Base-by-base conservation (phyloP, 2,888 invertebrate species). In the Drepana falcataria region DNA sequence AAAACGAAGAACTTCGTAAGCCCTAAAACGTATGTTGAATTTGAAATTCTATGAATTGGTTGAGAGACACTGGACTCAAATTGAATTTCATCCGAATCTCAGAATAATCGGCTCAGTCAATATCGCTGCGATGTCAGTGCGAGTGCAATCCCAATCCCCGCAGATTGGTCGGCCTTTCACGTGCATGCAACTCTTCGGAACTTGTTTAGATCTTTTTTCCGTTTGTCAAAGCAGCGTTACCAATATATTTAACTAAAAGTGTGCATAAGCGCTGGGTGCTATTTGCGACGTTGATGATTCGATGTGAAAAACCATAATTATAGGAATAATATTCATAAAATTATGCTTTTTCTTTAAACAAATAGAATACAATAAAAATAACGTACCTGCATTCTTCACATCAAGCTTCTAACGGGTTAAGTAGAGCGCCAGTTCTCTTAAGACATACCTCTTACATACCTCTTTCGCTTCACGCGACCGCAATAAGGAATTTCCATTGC, bases 61-160 rank as follows among this genome's bases (percentile, higher is more conserved):
- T 63, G 68, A 55, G 69, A 80, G 79, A 79, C 76, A 78, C 76
- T 80, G 68, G 64, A 64, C 61, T 64, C 71, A 76, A 81, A 85
- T 85, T 82, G 74, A 83, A 85, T 86, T 85, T 72, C 74, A 69
- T 59, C 68, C 66, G 71, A 76, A 76, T 80, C 82, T 78, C 81
- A 81, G 78, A 74, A 81, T 85, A 81, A 86, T 85, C 85, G 81
- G 79, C 77, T 83, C 75, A 72, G 66, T 64, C 71, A 62, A 69
- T 69, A 21, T 21, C 21, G 21, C 21, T 21, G 21, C 21, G 69
- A 69, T 69, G 69, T 69, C 58, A 71, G 62, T 67, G 66, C 66
- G 74, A 71, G 74, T 79, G 80, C 81, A 76, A 78, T 77, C 71
- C 73, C 70, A 62, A 65, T 57, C 55, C 58, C 62, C 59, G 66